A percentile compares a stretch with the other conserved stretches of the same genome.
These are phyloP conservation scores for Peribatodes rhomboidaria DNA, from an alignment of 2,888 invertebrate genomes.

Conservation along the genomic window DNA sequence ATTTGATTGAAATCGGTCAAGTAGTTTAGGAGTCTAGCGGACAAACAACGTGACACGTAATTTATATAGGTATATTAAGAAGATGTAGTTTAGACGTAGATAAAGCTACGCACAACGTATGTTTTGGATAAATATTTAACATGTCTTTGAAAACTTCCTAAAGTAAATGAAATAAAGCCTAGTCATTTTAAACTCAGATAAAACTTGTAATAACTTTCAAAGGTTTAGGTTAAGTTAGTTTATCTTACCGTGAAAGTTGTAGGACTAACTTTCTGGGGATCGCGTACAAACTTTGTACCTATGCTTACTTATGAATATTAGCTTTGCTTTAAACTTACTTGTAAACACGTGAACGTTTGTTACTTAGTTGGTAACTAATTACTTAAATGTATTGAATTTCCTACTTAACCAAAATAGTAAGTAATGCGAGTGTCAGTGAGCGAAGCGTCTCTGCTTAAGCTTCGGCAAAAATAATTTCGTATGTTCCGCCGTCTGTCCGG, in stretches of 20 bases:
- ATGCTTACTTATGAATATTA: conserved; percentile 13
- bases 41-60: too few species aligned
- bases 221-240: conserved; percentile 7
- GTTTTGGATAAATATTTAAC: too few species aligned
- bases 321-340: conserved; percentile 8
- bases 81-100: too few species aligned
- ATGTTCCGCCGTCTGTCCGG: too few species aligned
- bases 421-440: too few species aligned
- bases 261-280: conserved; percentile 18
- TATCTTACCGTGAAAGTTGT: conserved; percentile 17
- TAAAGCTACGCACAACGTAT: too few species aligned
- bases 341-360: not conserved
- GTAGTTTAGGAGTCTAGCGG: too few species aligned
- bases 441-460: not conserved
- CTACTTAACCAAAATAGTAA: too few species aligned
- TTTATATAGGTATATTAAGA: too few species aligned
- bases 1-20: too few species aligned
- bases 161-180: not conserved
- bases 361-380: not conserved
- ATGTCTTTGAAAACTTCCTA: not conserved
- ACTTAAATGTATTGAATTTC: too few species aligned
- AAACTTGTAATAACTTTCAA: conserved; percentile 6
- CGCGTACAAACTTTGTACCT: conserved; percentile 9
- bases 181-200: conserved; percentile 9
- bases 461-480: not conserved